Percentiles rank a stretch among this genome's conserved stretches.
phyloP scores from a whole-genome alignment of 2,113 vertebrate species.

The Dicentrarchus labrax region DNA sequence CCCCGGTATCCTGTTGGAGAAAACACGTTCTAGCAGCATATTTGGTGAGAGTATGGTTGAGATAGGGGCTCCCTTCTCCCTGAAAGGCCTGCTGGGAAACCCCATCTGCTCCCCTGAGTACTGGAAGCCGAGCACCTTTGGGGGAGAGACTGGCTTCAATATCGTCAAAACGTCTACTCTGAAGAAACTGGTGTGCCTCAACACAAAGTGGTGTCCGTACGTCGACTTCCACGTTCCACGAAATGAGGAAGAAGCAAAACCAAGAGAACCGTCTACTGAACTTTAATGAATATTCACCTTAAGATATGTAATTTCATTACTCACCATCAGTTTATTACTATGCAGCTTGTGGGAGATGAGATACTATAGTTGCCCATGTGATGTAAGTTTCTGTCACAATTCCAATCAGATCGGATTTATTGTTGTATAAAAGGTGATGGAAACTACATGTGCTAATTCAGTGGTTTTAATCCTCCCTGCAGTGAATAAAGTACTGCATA shows the following conservation, averaged over 20 bases:
- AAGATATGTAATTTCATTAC: not conserved
- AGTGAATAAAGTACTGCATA: not conserved
- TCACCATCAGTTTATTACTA: not conserved
- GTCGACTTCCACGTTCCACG: constrained; percentile 88
- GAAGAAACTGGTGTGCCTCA: constrained; percentile 92
- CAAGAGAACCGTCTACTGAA: constrained; percentile 59
- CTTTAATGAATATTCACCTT: constrained; percentile 50
- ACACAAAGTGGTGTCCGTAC: constrained; percentile 90
- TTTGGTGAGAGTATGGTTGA: constrained; percentile 99
- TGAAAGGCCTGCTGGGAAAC: constrained; percentile 97
- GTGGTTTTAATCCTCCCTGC: not conserved
- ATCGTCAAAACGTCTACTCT: constrained; percentile 90
- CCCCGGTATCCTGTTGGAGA: constrained; percentile 90
- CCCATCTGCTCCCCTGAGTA: constrained; percentile 96
- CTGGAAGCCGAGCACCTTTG: constrained; percentile 98
- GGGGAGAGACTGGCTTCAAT: constrained; percentile 90
- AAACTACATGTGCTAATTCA: not conserved
- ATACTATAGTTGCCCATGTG: not conserved
- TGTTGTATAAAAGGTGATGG: not conserved
- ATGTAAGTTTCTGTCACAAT: not conserved
- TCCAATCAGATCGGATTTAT: not conserved
- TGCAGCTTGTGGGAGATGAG: not conserved
- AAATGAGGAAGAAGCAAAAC: constrained; percentile 28
- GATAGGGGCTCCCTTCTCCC: constrained; percentile 95
- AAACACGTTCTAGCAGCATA: constrained; percentile 82